Conservation (phyloP, 2,113 vertebrate genomes). For the Atractosteus spatula region DNA sequence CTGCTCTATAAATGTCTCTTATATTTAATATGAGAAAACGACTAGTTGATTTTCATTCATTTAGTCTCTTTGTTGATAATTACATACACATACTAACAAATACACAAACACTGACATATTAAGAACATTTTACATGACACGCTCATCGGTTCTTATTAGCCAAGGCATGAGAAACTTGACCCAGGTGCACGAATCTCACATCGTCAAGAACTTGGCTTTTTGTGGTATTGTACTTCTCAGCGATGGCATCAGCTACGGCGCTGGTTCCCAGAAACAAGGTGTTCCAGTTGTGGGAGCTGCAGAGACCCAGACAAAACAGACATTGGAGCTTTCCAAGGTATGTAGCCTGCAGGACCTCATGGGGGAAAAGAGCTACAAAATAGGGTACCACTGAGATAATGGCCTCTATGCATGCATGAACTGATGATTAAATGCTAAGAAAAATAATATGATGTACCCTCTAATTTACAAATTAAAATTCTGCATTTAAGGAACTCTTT, state of each 20-base stretch:
- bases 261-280: slow-evolving; percentile 86
- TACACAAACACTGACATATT: slow-evolving; percentile 1
- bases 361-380: too few relatives aligned
- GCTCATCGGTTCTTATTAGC: not conserved
- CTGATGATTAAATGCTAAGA: not conserved
- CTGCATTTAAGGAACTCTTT: too few relatives aligned
- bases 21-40: too few relatives aligned
- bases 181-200: slow-evolving; percentile 66
- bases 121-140: too few relatives aligned
- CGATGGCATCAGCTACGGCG: slow-evolving; percentile 87
- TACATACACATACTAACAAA: slow-evolving; percentile 4
- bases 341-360: too few relatives aligned
- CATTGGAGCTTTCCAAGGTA: not conserved
- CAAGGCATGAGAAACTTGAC: not conserved
- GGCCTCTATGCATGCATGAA: not conserved
- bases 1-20: too few relatives aligned
- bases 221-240: slow-evolving; percentile 86
- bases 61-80: too few relatives aligned
- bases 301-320: slow-evolving; percentile 14
- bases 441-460: too few relatives aligned
- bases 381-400: too few relatives aligned
- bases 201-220: slow-evolving; percentile 95
- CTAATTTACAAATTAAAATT: too few relatives aligned
- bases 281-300: slow-evolving; percentile 96
- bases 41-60: too few relatives aligned